Evolutionary conservation across 1,140 invertebrate genomes (phyloP), one percentile per base, ranked within the genome.

Genomic region (Campoletis sonorensis): DNA sequence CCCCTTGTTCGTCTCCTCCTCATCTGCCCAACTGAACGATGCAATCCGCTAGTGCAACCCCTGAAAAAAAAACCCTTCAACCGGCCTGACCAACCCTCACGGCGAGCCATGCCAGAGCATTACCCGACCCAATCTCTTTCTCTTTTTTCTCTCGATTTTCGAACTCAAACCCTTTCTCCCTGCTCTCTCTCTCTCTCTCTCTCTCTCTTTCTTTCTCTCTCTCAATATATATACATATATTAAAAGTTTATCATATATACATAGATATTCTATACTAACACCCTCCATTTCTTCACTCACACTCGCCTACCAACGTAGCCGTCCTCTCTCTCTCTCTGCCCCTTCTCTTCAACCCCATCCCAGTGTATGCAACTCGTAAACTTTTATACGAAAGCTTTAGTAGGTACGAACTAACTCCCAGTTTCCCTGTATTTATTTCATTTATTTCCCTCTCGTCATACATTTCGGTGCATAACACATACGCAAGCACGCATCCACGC

Each of bases 381-480:
- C 88, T 89, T 90, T 90, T 89, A 86, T 88, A 86, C 87, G 81
- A 82, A 70, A 86, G 88, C 86, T 89, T 89, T 89, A 88, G 88
- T 89, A 89, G 87, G 86, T 88, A 85, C 84, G 67, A 87, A 86
- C 86, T 85, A 89, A 89, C 87, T 89, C 88, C 87, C 88, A 87
- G 84, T 86, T 81, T 85, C 73, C 76, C 84, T 83, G 67, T 70
- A 85, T 86, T 85, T 85, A 84, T 45, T 45, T 45, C 84, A 81
- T 86, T 85, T 84, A 80, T 85, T 85, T 85, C 79, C 79, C 73
- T 58, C 79, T 49, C 45, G 21, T 16, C 10, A n/a, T 45, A 37
- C 79, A 77, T 71, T 68, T 70, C 64, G 40, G 54, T 70, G 79
- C 72, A 18, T 15, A 23, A 23, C 4, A 27, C 10, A 67, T 15